Evolutionary conservation across 2,797 vertebrate species (phyloP), one percentile per base, ranked within the genome.

Genomic region (Margarornis squamiger): DNA sequence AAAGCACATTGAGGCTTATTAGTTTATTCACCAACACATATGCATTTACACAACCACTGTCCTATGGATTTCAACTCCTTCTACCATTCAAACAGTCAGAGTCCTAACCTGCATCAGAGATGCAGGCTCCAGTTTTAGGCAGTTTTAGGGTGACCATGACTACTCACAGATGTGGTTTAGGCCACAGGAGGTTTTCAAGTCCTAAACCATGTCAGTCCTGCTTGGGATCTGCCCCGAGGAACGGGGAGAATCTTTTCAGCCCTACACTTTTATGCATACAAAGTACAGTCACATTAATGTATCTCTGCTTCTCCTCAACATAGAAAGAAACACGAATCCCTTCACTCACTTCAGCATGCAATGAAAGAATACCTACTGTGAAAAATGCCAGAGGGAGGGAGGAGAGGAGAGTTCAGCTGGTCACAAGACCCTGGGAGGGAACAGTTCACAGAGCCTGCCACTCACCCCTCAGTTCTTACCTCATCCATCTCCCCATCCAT

Each of bases 231-330:
- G 26, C 34, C 38, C 46, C 2, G 1, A 41, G 34, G 38, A 85
- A 26, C 8, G 10, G n/a, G 48, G 6, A 58, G n/a, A 65, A 76
- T 26, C 6, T 57, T 72, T 26, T 29, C 57, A 77, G 63, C 30
- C 48, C 36, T 39, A 7, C 3, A 17, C 1, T 45, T 46, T 7
- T 2, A n/a, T 2, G 2, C 7, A 32, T 7, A 39, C 9, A 10
- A 73, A 74, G 23, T 23, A 73, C 14, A 57, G 5, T 7, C 29
- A 21, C 15, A 39, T 18, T 5, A 29, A 58, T 12, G 6, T 5
- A 34, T 5, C 23, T 41, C 34, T 4, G 2, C 11, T 26, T 19
- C 38, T 72, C 14, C 23, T 62, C 63, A 34, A 17, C 1, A 38
- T 5, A 62, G 8, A 45, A 89, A 43, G 17, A 73, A 36, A 68